Conservation (phyloP, 1,140 invertebrate genomes). For the Teleopsis dalmanni region DNA sequence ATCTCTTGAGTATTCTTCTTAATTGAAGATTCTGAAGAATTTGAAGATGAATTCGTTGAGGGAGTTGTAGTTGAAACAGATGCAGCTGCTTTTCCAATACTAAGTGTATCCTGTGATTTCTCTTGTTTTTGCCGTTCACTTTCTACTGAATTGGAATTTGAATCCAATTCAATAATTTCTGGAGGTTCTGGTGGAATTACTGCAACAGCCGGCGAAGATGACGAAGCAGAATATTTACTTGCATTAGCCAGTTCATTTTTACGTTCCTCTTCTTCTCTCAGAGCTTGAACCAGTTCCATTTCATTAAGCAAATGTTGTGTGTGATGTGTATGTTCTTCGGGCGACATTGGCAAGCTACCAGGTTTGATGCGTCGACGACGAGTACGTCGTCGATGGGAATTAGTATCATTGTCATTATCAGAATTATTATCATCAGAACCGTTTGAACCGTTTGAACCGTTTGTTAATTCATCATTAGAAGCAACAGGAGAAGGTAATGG, state of each 20-base stretch:
- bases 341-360: conserved; percentile 8
- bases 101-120: conserved; percentile 5
- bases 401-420: conserved; percentile 17
- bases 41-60: background rate
- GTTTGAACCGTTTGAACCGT: conserved; percentile 5
- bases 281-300: conserved; percentile 30
- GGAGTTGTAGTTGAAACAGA: background rate
- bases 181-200: conserved; percentile 35
- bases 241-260: conserved; percentile 36
- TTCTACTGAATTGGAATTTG: conserved; percentile 33
- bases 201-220: conserved; percentile 35
- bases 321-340: conserved; percentile 37
- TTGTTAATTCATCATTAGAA: background rate
- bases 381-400: conserved; percentile 16
- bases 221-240: conserved; percentile 26
- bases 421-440: conserved; percentile 28
- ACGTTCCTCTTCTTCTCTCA: conserved; percentile 35
- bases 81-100: background rate
- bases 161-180: conserved; percentile 40
- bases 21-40: background rate
- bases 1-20: background rate
- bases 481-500: conserved; percentile 24
- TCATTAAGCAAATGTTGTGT: conserved; percentile 38
- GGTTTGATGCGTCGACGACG: conserved; percentile 19
- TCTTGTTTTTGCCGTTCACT: conserved; percentile 15